These are phyloP conservation scores for Antitype chi DNA, from an alignment of 2,888 invertebrate genomes.

Conservation along the genomic window DNA sequence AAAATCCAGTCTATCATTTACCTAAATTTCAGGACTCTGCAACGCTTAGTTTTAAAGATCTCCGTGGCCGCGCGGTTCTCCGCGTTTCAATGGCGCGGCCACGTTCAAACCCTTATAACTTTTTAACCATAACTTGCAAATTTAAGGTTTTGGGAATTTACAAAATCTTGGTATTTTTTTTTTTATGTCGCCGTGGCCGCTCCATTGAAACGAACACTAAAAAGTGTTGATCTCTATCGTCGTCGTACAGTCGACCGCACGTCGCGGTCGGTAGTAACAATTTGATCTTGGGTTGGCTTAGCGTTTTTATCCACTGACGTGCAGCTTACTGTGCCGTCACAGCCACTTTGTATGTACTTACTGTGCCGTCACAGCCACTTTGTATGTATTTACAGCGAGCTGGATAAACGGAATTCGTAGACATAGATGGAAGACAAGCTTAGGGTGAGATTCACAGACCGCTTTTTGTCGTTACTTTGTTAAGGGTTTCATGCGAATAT, in stretches of 20 bases:
- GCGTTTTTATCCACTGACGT: not conserved
- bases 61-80: too few relatives aligned
- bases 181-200: too few relatives aligned
- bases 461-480: not conserved
- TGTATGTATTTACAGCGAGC: not conserved
- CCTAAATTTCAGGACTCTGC: too few relatives aligned
- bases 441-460: not conserved
- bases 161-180: too few relatives aligned
- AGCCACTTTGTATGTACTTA: not conserved
- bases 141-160: too few relatives aligned
- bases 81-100: too few relatives aligned
- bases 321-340: not conserved
- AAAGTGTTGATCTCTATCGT: not conserved
- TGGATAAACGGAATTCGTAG: not conserved
- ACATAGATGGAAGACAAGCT: not conserved
- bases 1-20: too few relatives aligned
- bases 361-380: not conserved
- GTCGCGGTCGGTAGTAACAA: not conserved
- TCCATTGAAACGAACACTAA: too few relatives aligned
- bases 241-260: not conserved
- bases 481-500: not conserved
- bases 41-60: too few relatives aligned
- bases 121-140: too few relatives aligned
- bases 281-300: not conserved
- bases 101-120: too few relatives aligned